Evolutionary conservation across 2,797 vertebrate genomes (phyloP), one percentile per base, ranked within the genome.

Genomic region (Amphiprion clarkii): DNA sequence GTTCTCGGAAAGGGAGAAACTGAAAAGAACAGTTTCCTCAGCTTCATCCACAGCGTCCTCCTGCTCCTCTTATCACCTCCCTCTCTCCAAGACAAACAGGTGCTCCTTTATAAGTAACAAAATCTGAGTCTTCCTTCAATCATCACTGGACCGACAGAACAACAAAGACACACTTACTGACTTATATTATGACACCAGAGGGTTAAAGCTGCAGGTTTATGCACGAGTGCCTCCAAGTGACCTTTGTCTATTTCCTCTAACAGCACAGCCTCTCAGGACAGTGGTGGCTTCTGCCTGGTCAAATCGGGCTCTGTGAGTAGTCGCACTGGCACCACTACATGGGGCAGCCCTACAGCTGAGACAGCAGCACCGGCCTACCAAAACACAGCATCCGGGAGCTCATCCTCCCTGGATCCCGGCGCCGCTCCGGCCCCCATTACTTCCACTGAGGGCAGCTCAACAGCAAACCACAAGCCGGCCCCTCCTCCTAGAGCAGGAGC

Each of bases 41-140:
- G 58, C 81, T 14, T 86, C 89, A 6, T 90, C 91, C 36, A 71
- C 78, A 1, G 4, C 83, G 11, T 90, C 88, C 39, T 88, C 88
- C 42, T 71, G 51, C 70, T 87, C 88, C 48, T 85, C 89, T 36
- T 29, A 48, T 67, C 89, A 91, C 67, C 11, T 42, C 10, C 5
- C 85, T 46, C 66, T 93, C 60, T 90, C 89, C 68, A 94, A 92
- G 82, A 76, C 83, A 44, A 91, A 87, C 88, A 95, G 94, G 95
- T 95, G 88, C 17, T 19, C 1, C 21, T 7, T 23, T 42, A 44
- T n/a, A 42, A 54, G 40, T 31, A 12, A 1, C 3, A 14, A 3
- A 3, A 40, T 40, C 12, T 52, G 9, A 64, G 23, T n/a, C 48
- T 23, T 16, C 29, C 5, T 33, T 10, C 5, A 27, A 31, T 33